Percentiles rank a stretch among this genome's conserved stretches.
These are phyloP conservation scores for Lepisosteus osseus DNA, from an alignment of 2,113 vertebrate species.

Conservation along the genomic window DNA sequence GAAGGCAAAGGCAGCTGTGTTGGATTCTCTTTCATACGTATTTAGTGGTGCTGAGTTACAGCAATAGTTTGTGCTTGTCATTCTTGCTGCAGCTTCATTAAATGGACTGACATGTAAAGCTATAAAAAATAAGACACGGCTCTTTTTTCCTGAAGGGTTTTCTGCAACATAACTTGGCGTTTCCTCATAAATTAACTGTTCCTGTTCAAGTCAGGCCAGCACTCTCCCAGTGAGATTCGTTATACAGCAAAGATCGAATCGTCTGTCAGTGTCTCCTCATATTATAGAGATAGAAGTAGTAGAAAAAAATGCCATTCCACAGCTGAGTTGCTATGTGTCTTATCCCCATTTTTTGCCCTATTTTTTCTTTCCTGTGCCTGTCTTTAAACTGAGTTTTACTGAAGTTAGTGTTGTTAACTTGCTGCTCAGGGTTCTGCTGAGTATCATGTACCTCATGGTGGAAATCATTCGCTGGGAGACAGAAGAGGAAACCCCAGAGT, in stretches of 20 bases:
- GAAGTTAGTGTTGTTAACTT: too few species aligned
- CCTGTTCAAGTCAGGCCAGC: background rate
- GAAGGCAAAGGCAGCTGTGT: too few species aligned
- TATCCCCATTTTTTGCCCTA: too few species aligned
- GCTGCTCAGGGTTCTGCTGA: constrained; percentile 80
- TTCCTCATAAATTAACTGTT: background rate
- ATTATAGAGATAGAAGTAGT: background rate
- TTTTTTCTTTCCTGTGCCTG: background rate
- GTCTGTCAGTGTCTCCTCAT: background rate
- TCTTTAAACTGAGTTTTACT: too few species aligned
- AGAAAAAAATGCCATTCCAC: too few species aligned
- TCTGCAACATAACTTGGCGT: background rate
- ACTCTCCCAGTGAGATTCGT: background rate
- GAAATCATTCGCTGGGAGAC: constrained; percentile 81
- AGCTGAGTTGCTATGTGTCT: too few species aligned
- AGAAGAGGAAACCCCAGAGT: constrained; percentile 73
- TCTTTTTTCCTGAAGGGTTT: background rate
- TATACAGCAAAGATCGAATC: background rate
- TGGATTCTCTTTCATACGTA: too few species aligned
- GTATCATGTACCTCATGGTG: constrained; percentile 94
- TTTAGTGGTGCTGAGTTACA: too few species aligned
- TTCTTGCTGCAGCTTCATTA: background rate
- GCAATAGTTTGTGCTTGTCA: too few species aligned
- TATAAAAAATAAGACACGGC: background rate
- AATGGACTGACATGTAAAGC: background rate